Conservation (phyloP, 2,797 vertebrate genomes). For the Oreochromis grahami region DNA sequence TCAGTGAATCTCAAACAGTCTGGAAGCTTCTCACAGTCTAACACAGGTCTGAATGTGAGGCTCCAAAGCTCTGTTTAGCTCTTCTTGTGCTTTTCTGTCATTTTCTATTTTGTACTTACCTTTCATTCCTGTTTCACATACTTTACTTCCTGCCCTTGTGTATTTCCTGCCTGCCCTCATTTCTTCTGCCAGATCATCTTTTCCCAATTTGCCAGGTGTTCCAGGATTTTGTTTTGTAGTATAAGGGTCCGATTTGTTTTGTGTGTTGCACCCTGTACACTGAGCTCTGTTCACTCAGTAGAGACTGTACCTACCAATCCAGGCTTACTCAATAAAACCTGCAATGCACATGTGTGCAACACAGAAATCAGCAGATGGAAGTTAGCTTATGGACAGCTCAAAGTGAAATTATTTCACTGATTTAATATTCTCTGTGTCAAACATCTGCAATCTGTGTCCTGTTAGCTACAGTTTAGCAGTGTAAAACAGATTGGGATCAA, state of each 20-base stretch:
- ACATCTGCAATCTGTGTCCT: rapidly evolving
- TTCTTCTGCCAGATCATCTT: not conserved
- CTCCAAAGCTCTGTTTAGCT: not conserved
- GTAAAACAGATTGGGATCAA: rapidly evolving
- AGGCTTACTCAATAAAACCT: not conserved
- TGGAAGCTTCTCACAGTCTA: not conserved
- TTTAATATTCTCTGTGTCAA: not conserved
- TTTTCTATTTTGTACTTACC: not conserved
- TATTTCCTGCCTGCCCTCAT: not conserved
- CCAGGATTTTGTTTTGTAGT: not conserved
- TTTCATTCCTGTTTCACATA: not conserved
- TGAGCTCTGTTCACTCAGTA: not conserved
- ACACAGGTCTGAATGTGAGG: rapidly evolving
- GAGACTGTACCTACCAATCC: not conserved
- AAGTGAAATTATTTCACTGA: not conserved
- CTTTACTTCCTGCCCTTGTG: not conserved
- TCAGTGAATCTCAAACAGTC: not conserved
- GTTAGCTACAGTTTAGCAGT: not conserved
- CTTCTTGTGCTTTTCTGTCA: not conserved
- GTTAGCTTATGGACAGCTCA: not conserved
- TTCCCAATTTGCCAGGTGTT: not conserved
- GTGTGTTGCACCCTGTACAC: not conserved
- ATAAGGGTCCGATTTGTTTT: not conserved
- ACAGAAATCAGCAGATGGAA: not conserved
- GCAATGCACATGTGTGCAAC: not conserved